Evolutionary conservation across 1,140 invertebrate genomes (phyloP).

Genomic region (Drosophila busckii): DNA sequence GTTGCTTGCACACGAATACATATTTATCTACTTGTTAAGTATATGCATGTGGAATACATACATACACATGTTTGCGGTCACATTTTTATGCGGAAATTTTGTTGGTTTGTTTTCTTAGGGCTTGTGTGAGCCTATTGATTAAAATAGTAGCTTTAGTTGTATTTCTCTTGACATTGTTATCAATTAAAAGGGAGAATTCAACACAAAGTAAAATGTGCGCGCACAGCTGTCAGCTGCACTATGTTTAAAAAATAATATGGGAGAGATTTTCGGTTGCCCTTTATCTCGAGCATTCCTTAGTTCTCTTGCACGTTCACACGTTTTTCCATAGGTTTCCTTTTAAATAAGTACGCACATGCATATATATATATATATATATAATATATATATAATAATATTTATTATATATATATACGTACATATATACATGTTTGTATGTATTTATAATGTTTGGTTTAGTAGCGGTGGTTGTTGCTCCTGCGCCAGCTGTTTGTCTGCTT

Average conservation of each 20-base stretch:
- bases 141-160: too few relatives aligned
- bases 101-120: too few relatives aligned
- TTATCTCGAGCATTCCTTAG: slow-evolving; percentile 56
- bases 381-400: too few relatives aligned
- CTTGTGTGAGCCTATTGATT: too few relatives aligned
- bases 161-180: slow-evolving; percentile 66
- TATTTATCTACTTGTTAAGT: not conserved
- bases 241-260: slow-evolving; percentile 17
- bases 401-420: too few relatives aligned
- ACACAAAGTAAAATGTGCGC: slow-evolving; percentile 61
- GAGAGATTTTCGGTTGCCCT: slow-evolving; percentile 42
- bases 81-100: too few relatives aligned
- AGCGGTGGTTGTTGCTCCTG: slow-evolving; percentile 60
- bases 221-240: slow-evolving; percentile 66
- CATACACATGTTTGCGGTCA: not conserved
- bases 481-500: slow-evolving; percentile 56
- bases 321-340: slow-evolving; percentile 39
- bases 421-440: not conserved
- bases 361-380: not conserved
- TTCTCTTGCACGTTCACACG: slow-evolving; percentile 55
- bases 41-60: too few relatives aligned
- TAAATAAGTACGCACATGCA: not conserved
- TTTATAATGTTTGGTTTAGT: slow-evolving; percentile 13
- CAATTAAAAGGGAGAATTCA: slow-evolving; percentile 47
- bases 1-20: not conserved